A percentile compares a stretch with the other conserved stretches of the same genome.
Conservation (phyloP, 2,797 vertebrate genomes). For the Sorex maritimensis region DNA sequence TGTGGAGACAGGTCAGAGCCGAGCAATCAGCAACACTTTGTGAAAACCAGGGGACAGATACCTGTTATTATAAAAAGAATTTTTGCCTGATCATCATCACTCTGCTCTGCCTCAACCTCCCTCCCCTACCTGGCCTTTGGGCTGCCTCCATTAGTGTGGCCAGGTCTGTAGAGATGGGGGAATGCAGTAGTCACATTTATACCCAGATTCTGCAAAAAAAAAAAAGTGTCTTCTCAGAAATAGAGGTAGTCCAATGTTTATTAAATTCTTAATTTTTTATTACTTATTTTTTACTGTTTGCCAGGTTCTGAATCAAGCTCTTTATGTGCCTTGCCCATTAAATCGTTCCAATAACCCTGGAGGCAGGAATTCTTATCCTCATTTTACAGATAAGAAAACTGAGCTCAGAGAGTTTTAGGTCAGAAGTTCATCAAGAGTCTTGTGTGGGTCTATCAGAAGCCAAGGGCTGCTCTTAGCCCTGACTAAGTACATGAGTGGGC, state of each 20-base stretch:
- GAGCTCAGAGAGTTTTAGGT: background rate
- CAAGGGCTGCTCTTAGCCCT: background rate
- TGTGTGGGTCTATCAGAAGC: background rate
- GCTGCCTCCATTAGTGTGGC: background rate
- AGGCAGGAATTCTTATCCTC: constrained; percentile 11
- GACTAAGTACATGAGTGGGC: background rate
- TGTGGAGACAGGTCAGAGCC: background rate
- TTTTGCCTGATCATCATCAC: background rate
- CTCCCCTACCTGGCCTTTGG: background rate
- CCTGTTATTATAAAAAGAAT: background rate
- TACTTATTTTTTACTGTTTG: constrained; percentile 10
- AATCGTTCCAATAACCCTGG: background rate
- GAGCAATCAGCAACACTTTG: fast-evolving
- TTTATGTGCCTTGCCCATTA: background rate
- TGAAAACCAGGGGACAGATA: background rate
- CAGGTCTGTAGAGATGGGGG: background rate
- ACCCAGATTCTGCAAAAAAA: background rate
- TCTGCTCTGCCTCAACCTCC: background rate
- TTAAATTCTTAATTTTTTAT: constrained; percentile 33
- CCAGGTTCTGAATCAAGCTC: constrained; percentile 15
- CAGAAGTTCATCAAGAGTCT: background rate
- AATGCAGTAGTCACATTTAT: background rate
- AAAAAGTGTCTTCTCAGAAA: constrained; percentile 5
- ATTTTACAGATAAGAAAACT: constrained; percentile 51
- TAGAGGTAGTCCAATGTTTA: constrained; percentile 1